Evolutionary conservation across 2,113 vertebrate genomes (phyloP).

Genomic region (Perccottus glenii): DNA sequence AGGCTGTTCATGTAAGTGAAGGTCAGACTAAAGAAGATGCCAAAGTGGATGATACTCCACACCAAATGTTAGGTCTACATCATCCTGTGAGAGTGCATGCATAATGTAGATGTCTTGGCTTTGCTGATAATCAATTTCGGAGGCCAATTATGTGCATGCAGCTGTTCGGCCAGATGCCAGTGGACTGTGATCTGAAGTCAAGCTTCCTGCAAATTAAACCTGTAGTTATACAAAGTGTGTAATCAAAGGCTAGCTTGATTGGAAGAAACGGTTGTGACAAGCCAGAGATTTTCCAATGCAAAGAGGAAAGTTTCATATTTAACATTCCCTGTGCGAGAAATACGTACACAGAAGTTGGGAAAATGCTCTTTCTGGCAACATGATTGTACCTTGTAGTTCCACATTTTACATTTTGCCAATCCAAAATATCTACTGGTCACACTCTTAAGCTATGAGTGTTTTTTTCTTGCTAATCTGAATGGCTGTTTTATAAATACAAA

Average conservation of each 20-base stretch:
- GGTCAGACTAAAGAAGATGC: slow-evolving; percentile 8
- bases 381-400: no score
- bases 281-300: slow-evolving; percentile 15
- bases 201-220: slow-evolving; percentile 68
- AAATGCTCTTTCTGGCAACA: not conserved
- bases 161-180: slow-evolving; percentile 77
- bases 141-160: slow-evolving; percentile 74
- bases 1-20: not conserved
- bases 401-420: no score
- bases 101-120: slow-evolving; percentile 62
- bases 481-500: no score
- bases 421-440: no score
- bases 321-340: not conserved
- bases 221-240: slow-evolving; percentile 52
- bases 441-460: no score
- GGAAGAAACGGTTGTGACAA: slow-evolving; percentile 46
- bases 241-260: slow-evolving; percentile 55
- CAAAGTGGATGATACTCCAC: slow-evolving; percentile 7
- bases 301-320: not conserved
- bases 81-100: slow-evolving; percentile 57
- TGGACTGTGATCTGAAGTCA: slow-evolving; percentile 69
- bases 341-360: no score
- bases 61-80: slow-evolving; percentile 22
- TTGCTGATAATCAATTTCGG: slow-evolving; percentile 73
- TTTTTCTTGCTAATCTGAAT: no score